Evolutionary conservation across 2,113 vertebrate genomes (phyloP).

Genomic region (Fulmarus glacialis): DNA sequence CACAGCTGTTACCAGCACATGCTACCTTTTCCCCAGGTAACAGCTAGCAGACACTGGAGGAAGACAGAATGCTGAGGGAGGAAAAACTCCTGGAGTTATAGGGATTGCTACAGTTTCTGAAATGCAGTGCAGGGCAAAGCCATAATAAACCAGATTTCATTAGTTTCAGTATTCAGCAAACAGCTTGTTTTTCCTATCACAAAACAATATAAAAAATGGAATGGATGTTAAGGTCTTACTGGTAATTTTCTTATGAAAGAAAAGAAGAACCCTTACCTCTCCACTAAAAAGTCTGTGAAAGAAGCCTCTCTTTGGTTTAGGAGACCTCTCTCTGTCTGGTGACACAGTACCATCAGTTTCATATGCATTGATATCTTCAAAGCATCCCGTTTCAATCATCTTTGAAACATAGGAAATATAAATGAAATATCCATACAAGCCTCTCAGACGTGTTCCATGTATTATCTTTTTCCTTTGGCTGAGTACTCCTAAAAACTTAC

Average conservation of each 20-base stretch:
- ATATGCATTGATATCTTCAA: conserved; percentile 87
- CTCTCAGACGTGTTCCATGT: neutral
- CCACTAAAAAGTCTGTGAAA: conserved; percentile 87
- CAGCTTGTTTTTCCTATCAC: neutral
- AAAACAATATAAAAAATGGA: neutral
- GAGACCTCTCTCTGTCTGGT: conserved; percentile 75
- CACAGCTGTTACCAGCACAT: neutral
- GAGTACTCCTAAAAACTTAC: neutral
- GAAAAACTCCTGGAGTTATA: neutral
- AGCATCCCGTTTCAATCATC: conserved; percentile 95
- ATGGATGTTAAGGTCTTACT: neutral
- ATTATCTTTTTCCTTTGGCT: neutral
- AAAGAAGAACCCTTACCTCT: conserved; percentile 77
- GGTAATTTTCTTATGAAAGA: neutral
- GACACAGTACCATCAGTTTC: conserved; percentile 77
- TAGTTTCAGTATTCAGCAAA: neutral
- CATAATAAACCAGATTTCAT: neutral
- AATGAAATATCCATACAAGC: neutral
- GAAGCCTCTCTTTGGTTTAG: conserved; percentile 84
- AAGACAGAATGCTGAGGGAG: neutral
- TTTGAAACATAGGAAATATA: conserved; percentile 40
- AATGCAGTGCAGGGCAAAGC: neutral
- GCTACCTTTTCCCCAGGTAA: neutral
- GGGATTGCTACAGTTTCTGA: neutral
- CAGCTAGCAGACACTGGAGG: neutral